Conservation (phyloP, 2,113 vertebrate genomes). For the Pedetes capensis region DNA sequence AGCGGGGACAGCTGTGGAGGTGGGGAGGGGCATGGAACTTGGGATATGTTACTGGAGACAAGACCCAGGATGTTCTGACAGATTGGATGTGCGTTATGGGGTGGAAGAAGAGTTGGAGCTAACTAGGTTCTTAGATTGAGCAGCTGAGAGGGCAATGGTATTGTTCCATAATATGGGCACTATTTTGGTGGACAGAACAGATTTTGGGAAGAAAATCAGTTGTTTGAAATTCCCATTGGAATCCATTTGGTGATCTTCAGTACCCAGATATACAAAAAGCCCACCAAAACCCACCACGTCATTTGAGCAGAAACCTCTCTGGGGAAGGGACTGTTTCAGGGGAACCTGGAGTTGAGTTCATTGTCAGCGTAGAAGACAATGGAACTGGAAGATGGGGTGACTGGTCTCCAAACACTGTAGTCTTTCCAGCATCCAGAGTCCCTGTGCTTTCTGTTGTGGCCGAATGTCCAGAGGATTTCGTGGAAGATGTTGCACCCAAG, state of each 20-base stretch:
- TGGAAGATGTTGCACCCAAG: not conserved
- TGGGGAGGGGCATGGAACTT: not conserved
- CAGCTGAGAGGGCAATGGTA: not conserved
- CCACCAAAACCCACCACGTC: not conserved
- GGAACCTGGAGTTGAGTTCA: not conserved
- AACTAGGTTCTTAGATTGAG: not conserved
- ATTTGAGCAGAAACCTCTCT: too few relatives aligned
- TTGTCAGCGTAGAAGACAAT: not conserved
- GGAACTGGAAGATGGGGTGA: not conserved
- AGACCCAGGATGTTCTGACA: not conserved
- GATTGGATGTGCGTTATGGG: not conserved
- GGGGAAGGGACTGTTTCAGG: not conserved
- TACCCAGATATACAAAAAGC: not conserved
- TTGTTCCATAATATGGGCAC: not conserved
- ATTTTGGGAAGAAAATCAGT: not conserved
- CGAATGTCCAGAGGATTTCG: not conserved
- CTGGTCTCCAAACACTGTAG: not conserved
- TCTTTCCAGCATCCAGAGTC: not conserved
- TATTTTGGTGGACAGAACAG: not conserved
- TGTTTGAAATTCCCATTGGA: not conserved
- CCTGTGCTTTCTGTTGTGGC: not conserved
- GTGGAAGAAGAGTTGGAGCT: not conserved
- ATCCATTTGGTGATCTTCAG: not conserved
- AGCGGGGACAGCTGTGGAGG: not conserved
- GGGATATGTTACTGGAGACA: not conserved